Evolutionary conservation across 2,888 invertebrate species (phyloP), one percentile per base, ranked within the genome.

Genomic region (Prosopocoilus inquinatus): DNA sequence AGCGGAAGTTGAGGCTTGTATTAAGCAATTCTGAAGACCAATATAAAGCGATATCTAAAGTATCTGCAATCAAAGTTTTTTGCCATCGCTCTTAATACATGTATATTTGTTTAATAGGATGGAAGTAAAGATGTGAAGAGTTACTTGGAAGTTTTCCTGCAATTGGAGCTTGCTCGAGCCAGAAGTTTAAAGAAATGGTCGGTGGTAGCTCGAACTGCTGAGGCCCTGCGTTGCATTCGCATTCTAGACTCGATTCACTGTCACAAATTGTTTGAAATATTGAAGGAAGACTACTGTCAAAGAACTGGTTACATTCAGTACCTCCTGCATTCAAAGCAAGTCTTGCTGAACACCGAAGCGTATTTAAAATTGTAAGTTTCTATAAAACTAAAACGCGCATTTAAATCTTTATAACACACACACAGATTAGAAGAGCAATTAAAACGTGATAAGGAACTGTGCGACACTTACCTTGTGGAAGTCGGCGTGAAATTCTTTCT

Each of bases 1-100:
- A 96, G 76, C 87, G 92, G 62, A 96, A 96, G 72, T 80, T 98
- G 57, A 84, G 97, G 15, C 82, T 92, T 65, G 96, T 97, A 50
- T 81, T 98, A 33, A 93, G 96, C 61, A 91, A 90, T 65, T 91
- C 93, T 0, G 94, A 95, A 70, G 78, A 89, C 55, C 88, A 90
- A 66, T 86, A 87, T 69, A 82, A 85, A 45, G 64, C 65, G 57
- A 67, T 69, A 55, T 63, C 71, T 56, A 70, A 72, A 68, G 75
- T 73, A 64, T 62, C 61, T 49, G n/a, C 32, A 20, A 45, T 11
- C 35, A 7, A 7, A 11, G 28, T 35, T 33, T 33, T 39, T 50
- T 1, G 4, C 15, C 15, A 9, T 12, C n/a, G 2, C 9, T 20
- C 34, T n/a, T n/a, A 34, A 16, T 44, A 36, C 36, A 38, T 16